Base-by-base conservation (phyloP, 2,888 invertebrate species). In the Diloba caeruleocephala region DNA sequence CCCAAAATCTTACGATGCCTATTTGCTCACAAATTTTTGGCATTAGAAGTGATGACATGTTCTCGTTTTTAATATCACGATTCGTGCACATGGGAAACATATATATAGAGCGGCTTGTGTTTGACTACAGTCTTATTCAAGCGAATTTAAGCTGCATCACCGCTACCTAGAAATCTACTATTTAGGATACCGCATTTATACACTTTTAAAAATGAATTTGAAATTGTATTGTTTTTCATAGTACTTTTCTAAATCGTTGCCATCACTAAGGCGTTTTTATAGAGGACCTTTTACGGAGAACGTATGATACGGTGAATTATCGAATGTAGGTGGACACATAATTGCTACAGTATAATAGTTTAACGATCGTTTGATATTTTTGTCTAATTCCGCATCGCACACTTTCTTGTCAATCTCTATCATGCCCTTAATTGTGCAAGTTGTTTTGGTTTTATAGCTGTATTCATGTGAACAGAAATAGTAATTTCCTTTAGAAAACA, bases 391-490 rank as follows among this genome's bases (percentile, higher is more conserved):
- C 36, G 15, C 21, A 55, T 58, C 44, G 32, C 32, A 52, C 55
- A 70, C 71, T 71, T 71, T 70, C 71, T 42, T 55, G 44, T 34
- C 42, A 46, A 58, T 55, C 32, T 56, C 36, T 48, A 6, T 10
- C 9, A 37, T 58, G 71, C 60, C 66, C 70, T 58, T 73, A 63
- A 71, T 73, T 57, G 43, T 43, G 34, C 14, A 14, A 17, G 48
- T 34, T 50, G 12, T 54, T 56, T 55, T 39, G 39, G 28, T 9
- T 64, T 45, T 53, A 53, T 53, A 32, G 43, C 46, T 38, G 33
- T 37, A 38, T 45, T 41, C 17, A 43, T 41, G 28, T 51, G 46
- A 39, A 45, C 28, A 21, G 38, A 50, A 42, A 29, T 29, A 46
- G 8, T 44, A 0, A 29, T 53, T 46, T 59, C 39, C 14, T 44